These are phyloP conservation scores for Mellivora capensis DNA, from an alignment of 2,113 vertebrate genomes.

Conservation along the genomic window DNA sequence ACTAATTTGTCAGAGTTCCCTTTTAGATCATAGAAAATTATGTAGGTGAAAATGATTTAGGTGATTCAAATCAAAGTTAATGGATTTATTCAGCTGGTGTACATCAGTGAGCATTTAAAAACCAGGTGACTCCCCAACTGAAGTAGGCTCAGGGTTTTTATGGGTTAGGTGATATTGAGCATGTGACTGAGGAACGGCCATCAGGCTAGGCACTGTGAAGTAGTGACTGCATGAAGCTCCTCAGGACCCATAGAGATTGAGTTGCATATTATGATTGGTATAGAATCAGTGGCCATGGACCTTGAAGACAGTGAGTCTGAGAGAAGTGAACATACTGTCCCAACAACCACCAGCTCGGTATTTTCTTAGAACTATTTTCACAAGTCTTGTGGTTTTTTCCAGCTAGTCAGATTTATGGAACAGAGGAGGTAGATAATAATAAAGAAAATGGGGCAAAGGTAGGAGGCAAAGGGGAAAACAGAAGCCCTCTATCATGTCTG, in stretches of 20 bases:
- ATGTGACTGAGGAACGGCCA: background rate
- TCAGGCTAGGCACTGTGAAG: no score
- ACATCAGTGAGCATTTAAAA: background rate
- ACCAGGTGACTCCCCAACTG: accelerated
- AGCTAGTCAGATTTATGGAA: background rate
- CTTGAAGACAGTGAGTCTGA: background rate
- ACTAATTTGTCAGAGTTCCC: background rate
- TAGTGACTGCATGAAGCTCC: background rate
- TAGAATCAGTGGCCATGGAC: accelerated
- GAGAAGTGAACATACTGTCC: background rate
- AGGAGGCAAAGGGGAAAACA: background rate
- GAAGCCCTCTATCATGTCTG: background rate
- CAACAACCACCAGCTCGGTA: background rate
- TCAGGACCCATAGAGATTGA: background rate
- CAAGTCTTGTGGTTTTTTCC: background rate
- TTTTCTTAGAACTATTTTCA: background rate
- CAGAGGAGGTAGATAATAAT: background rate
- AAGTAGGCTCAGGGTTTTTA: background rate
- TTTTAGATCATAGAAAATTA: background rate
- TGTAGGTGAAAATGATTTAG: background rate
- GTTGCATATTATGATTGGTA: background rate
- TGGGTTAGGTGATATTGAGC: background rate
- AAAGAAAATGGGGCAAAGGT: background rate
- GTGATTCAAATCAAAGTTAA: background rate
- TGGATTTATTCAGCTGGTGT: background rate